These are phyloP conservation scores for Cosmia pyralina DNA, from an alignment of 2,888 invertebrate genomes.

Conservation along the genomic window DNA sequence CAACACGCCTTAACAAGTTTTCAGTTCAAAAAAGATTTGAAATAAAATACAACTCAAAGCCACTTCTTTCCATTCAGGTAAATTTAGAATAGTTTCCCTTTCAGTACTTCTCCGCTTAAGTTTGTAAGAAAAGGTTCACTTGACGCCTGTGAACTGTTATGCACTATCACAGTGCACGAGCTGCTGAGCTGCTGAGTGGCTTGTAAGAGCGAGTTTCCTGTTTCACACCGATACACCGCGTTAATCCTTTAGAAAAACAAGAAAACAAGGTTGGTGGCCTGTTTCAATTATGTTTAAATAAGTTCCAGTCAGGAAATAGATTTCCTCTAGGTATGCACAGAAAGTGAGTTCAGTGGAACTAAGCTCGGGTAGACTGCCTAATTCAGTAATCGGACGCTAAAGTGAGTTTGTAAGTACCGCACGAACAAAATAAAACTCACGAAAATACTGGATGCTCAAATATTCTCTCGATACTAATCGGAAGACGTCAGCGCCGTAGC, in stretches of 20 bases:
- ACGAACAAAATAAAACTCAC: background rate
- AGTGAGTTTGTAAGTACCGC: background rate
- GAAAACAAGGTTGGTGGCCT: background rate
- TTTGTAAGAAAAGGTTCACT: background rate
- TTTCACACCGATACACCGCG: background rate
- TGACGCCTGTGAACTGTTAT: background rate
- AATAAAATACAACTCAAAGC: background rate
- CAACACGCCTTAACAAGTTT: no score
- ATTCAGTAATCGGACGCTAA: background rate
- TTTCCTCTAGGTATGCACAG: background rate
- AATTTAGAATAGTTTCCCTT: no score
- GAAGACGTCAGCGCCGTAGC: constrained; percentile 50
- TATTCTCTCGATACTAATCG: constrained; percentile 19
- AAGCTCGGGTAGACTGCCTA: no score
- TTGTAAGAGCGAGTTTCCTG: background rate
- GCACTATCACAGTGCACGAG: background rate
- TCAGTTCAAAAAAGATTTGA: no score
- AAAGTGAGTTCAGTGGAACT: background rate
- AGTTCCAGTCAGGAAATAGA: background rate
- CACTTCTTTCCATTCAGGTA: background rate
- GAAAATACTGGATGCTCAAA: constrained; percentile 13
- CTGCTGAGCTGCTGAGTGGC: background rate
- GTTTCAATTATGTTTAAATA: background rate
- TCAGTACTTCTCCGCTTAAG: background rate
- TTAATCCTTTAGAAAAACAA: background rate